A percentile compares a stretch with the other conserved stretches of the same genome.
These are phyloP conservation scores for Sebastes flavidus DNA, from an alignment of 2,797 vertebrate genomes.

Conservation along the genomic window DNA sequence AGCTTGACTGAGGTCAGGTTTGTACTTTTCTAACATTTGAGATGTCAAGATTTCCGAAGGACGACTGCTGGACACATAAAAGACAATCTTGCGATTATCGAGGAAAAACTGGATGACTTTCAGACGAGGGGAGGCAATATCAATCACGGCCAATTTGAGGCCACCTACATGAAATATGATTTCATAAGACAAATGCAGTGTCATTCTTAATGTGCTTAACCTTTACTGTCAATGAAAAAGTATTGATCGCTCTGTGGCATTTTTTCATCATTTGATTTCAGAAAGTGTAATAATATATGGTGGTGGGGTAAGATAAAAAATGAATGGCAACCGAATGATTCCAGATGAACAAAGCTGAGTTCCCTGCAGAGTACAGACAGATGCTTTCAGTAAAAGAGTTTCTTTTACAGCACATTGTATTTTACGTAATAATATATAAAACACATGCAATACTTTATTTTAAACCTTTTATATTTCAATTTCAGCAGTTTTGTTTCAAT, in stretches of 20 bases:
- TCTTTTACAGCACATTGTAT: slow-evolving; percentile 1
- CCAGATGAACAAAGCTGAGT: slow-evolving; percentile 76
- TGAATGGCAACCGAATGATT: slow-evolving; percentile 79
- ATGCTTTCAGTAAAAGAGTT: slow-evolving; percentile 27
- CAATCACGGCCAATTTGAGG: slow-evolving; percentile 89
- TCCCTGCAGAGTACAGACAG: slow-evolving; percentile 46
- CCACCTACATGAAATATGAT: slow-evolving; percentile 91
- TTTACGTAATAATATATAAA: neutral
- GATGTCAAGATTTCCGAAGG: slow-evolving; percentile 75
- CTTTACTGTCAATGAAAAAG: slow-evolving; percentile 92
- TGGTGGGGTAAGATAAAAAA: slow-evolving; percentile 81
- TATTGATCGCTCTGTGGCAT: slow-evolving; percentile 86
- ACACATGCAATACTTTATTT: neutral
- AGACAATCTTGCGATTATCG: slow-evolving; percentile 83
- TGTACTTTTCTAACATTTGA: slow-evolving; percentile 41
- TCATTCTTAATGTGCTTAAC: slow-evolving; percentile 92
- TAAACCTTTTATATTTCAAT: slow-evolving; percentile 23
- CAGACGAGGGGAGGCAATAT: slow-evolving; percentile 84
- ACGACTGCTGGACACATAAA: slow-evolving; percentile 78
- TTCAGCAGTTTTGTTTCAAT: slow-evolving; percentile 38
- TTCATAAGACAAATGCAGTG: slow-evolving; percentile 91
- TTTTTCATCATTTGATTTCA: slow-evolving; percentile 90
- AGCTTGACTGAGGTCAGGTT: neutral
- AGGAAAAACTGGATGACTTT: slow-evolving; percentile 84
- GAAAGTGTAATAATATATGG: slow-evolving; percentile 89